Base-by-base conservation (phyloP, 2,113 vertebrate species). In the Callaeas wilsoni region DNA sequence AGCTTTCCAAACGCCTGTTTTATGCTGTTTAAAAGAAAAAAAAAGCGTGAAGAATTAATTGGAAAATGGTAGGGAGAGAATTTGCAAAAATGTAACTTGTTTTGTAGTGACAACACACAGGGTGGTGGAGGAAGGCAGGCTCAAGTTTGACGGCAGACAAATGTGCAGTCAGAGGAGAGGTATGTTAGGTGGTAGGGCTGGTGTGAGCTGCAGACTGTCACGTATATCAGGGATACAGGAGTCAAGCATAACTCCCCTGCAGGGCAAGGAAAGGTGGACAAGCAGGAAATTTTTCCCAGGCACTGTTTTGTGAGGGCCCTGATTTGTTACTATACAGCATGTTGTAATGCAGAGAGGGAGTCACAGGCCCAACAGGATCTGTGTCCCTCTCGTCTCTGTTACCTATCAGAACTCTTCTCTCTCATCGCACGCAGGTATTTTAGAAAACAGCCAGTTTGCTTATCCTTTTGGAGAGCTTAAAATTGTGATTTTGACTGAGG, bases 1-100 rank as follows among this genome's bases (percentile, higher is more conserved):
- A 94, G 90, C 85, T 92, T 90, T 94, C 79, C 71, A 86, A 95
- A 86, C 16, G 60, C 59, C 68, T 90, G 33, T 2, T 92, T 77
- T 60, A 77, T 59, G 68, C 64, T 69, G 37, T 57, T 83, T 26
- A 42, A 87, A 82, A 68, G 30, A 25, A 60, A 39, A 71, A 33
- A 47, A 64, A 49, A 29, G 13, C 73, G 16, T 13, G 71, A 84
- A 80, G 42, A 88, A 91, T 77, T 93, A 94, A 94, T 89, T 83
- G 70, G 81, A 39, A 53, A 94, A 95, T 85, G 60, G 55, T 35
- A 88, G 68, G 59, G 87, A 74, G 55, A 90, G 44, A 68, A 67
- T 86, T 87, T 63, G 68, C 64, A 75, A 71, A 91, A 96, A 62
- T 17, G 35, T 80, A 33, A 74, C 79, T 96, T 52, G 60, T 63